Conservation (phyloP, 1,140 invertebrate genomes). For the Pogonognathellus flavescens region DNA sequence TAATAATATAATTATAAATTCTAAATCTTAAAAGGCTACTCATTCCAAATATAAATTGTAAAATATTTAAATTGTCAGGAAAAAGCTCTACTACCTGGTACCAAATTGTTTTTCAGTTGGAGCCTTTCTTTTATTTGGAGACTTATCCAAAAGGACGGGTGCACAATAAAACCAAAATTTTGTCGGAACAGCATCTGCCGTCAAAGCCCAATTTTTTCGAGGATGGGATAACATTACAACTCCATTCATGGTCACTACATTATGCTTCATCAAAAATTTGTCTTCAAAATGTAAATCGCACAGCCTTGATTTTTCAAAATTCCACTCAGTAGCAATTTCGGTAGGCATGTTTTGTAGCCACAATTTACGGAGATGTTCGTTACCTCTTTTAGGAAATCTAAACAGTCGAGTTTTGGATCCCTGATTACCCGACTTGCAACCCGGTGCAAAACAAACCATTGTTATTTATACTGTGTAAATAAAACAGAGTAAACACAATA, state of each 20-base stretch:
- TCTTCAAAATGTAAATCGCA: conserved; percentile 1
- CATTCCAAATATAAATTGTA: no score
- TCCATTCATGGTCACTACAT: not conserved
- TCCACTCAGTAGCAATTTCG: not conserved
- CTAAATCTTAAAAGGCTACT: no score
- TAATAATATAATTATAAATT: no score
- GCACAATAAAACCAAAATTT: not conserved
- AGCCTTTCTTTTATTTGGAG: not conserved
- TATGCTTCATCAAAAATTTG: not conserved
- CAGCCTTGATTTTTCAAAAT: not conserved
- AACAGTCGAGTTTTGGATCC: not conserved
- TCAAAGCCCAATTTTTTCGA: conserved; percentile 1
- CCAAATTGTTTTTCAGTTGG: no score
- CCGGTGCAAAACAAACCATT: conserved; percentile 12
- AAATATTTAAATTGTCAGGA: no score
- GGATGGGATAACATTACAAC: not conserved
- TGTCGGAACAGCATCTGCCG: not conserved
- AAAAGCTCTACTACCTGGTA: no score
- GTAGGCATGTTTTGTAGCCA: not conserved
- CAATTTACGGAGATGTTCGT: not conserved
- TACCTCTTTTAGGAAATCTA: not conserved
- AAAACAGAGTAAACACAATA: no score
- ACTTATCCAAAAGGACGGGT: not conserved
- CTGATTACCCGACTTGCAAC: conserved; percentile 6
- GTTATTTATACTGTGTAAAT: no score